A percentile compares a stretch with the other conserved stretches of the same genome.
Conservation (phyloP, 1,140 invertebrate species). For the Drosophila baimaii region DNA sequence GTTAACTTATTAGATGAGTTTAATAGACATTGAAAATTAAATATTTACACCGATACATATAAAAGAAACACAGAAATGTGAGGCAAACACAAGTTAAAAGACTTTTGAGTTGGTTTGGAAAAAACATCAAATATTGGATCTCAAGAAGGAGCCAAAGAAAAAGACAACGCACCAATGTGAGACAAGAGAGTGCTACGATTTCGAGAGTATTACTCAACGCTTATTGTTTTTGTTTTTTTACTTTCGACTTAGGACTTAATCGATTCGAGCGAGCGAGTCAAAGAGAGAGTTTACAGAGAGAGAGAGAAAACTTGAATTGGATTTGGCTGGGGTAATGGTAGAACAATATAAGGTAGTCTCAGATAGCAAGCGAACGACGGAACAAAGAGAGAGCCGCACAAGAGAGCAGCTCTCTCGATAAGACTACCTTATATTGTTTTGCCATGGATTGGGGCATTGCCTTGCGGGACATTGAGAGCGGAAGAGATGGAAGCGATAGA, state of each 20-base stretch:
- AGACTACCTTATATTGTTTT: too few relatives aligned
- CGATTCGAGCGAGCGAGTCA: conserved; percentile 63
- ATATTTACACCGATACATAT: conserved; percentile 33
- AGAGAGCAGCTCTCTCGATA: too few relatives aligned
- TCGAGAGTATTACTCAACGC: conserved; percentile 20
- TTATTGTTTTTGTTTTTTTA: conserved; percentile 17
- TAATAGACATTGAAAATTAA: conserved; percentile 23
- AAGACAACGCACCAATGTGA: conserved; percentile 82
- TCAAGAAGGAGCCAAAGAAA: conserved; percentile 65
- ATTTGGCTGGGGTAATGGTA: too few relatives aligned
- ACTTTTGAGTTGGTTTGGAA: conserved; percentile 40
- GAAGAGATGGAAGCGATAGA: conserved; percentile 34
- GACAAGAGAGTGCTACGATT: conserved; percentile 70
- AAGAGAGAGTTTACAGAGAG: conserved; percentile 42
- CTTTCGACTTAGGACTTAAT: conserved; percentile 26
- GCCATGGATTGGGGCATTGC: conserved; percentile 11
- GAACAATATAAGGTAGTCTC: too few relatives aligned
- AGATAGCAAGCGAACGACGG: too few relatives aligned
- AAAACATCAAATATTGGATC: conserved; percentile 32
- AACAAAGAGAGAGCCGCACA: too few relatives aligned
- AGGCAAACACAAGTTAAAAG: conserved; percentile 36
- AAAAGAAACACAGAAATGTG: conserved; percentile 36
- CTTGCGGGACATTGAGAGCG: conserved; percentile 33
- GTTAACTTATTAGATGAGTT: conserved; percentile 24
- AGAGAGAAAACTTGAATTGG: conserved; percentile 33